Conservation (phyloP, 1,140 invertebrate genomes). For the Cydia pomonella region DNA sequence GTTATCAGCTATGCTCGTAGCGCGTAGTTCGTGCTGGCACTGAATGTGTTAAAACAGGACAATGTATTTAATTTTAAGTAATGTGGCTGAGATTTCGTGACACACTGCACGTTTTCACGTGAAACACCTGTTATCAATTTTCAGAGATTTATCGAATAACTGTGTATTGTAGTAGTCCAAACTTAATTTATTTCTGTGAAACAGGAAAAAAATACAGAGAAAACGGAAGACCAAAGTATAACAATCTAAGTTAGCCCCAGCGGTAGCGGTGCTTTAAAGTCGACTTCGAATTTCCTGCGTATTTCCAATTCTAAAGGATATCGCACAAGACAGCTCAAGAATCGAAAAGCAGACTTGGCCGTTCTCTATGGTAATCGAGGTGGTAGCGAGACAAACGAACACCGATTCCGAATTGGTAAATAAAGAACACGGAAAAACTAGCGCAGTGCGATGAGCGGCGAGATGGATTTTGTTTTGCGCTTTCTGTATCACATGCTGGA, state of each 20-base stretch:
- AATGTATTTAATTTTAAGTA: no score
- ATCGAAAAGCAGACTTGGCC: constrained; percentile 6
- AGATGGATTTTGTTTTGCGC: neutral
- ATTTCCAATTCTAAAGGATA: constrained; percentile 10
- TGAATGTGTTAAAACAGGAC: no score
- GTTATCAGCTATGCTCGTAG: no score
- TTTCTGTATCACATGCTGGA: neutral
- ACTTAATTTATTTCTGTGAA: no score
- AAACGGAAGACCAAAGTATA: neutral
- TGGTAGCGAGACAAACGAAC: constrained; percentile 16
- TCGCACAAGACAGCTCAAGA: neutral
- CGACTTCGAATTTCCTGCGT: neutral
- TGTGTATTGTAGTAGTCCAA: no score
- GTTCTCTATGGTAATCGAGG: constrained; percentile 20
- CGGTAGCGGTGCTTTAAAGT: constrained; percentile 10
- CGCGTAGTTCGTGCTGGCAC: no score
- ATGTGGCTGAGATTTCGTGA: no score
- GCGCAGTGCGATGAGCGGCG: neutral
- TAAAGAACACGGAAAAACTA: neutral
- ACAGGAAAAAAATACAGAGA: neutral
- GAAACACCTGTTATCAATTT: no score
- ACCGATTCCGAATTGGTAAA: neutral
- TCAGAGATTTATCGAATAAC: no score
- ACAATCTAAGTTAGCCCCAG: constrained; percentile 6
- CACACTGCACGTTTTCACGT: no score